These are phyloP conservation scores for Maconellicoccus hirsutus DNA, from an alignment of 1,140 invertebrate species.

Conservation along the genomic window DNA sequence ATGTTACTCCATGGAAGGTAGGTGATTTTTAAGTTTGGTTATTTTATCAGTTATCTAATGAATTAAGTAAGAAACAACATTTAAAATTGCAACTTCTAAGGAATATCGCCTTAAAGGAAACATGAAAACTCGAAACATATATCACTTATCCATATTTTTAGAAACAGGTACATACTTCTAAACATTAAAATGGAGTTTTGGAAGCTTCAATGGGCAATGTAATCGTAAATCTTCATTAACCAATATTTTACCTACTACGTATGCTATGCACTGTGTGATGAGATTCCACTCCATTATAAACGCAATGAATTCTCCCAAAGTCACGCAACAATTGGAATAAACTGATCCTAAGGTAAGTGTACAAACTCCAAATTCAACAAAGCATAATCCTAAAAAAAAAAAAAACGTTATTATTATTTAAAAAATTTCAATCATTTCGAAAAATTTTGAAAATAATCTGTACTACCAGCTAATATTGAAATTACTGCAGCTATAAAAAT, in stretches of 20 bases:
- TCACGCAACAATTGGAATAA: slow-evolving; percentile 79
- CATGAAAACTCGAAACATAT: too few relatives aligned
- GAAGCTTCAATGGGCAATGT: neutral
- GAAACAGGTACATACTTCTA: too few relatives aligned
- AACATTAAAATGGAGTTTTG: too few relatives aligned
- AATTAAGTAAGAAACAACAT: too few relatives aligned
- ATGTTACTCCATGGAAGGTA: too few relatives aligned
- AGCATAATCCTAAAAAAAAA: slow-evolving; percentile 53
- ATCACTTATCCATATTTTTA: too few relatives aligned
- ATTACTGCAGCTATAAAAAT: slow-evolving; percentile 79
- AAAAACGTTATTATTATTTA: neutral
- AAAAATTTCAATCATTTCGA: neutral
- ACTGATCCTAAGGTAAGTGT: slow-evolving; percentile 77
- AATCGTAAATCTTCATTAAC: neutral
- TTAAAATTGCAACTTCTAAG: too few relatives aligned
- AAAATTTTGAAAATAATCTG: neutral
- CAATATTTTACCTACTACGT: too few relatives aligned
- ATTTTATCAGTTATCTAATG: too few relatives aligned
- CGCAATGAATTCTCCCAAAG: slow-evolving; percentile 67
- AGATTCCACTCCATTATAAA: slow-evolving; percentile 80
- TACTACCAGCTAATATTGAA: slow-evolving; percentile 69
- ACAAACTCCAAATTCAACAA: slow-evolving; percentile 76
- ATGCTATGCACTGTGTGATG: slow-evolving; percentile 81
- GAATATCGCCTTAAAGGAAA: too few relatives aligned
- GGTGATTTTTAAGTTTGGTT: too few relatives aligned